Evolutionary conservation across 2,797 vertebrate species (phyloP), one percentile per base, ranked within the genome.

Genomic region (Sebastes hubbsi): DNA sequence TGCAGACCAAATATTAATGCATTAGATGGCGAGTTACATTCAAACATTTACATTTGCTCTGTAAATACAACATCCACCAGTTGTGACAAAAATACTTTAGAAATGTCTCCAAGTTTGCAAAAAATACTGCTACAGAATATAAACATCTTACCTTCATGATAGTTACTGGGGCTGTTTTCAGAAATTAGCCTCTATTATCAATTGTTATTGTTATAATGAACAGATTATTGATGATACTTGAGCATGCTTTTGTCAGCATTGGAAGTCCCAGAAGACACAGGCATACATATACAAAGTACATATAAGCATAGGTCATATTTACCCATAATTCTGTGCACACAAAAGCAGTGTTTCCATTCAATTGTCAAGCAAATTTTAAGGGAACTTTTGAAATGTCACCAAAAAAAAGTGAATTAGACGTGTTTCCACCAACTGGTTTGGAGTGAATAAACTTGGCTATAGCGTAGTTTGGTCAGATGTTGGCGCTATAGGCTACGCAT

Each of bases 291-390:
- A 70, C 38, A 72, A 79, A 56, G 68, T 65, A 75, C 54, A 78
- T 58, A 75, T 29, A 78, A 73, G 54, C 32, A 42, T 8, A 69
- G 68, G 81, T 87, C 77, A 86, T 71, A 71, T 82, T 82, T 82
- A 80, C 38, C 42, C 71, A 83, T 76, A 49, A 78, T 74, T 79
- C 64, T 34, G 58, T 61, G 59, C 34, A 82, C 68, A 80, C 56
- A 49, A 49, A 2, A 49, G 46, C 46, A 8, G 3, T 4, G 7
- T 46, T 46, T 46, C 42, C 42, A 18, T 18, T 46, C 6, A 46
- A 46, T 3, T 46, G 0, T 8, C 14, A 18, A 49, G 46, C 46
- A 8, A 49, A 49, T 49, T 49, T 49, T 20, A 49, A 49, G 46
- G 8, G 2, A 4, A 49, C 46, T 49, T 20, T 49, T 49, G 16